Conservation (phyloP, 2,888 invertebrate species). For the Apotomis capreana region DNA sequence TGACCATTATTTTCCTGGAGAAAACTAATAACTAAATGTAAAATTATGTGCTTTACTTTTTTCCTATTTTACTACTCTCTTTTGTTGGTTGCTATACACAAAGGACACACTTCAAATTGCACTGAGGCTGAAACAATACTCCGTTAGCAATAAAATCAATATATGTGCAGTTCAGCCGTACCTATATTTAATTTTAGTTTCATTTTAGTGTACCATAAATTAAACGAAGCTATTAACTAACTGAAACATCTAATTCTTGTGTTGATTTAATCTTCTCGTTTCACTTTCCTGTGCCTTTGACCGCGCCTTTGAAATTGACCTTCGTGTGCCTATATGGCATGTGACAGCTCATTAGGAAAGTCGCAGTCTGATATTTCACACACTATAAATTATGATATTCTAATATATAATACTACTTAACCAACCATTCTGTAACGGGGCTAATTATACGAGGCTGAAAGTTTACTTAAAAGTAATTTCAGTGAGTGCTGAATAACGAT, state of each 20-base stretch:
- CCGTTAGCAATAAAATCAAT: constrained; percentile 4
- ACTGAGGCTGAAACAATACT: not conserved
- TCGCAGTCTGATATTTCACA: not conserved
- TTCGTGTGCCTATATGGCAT: constrained; percentile 14
- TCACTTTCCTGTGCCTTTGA: too few species aligned
- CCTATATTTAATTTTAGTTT: constrained; percentile 12
- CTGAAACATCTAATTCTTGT: constrained; percentile 15
- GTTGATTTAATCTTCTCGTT: not conserved
- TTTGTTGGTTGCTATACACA: not conserved
- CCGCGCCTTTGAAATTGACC: too few species aligned
- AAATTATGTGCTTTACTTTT: not conserved
- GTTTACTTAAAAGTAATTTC: too few species aligned
- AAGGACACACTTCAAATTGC: not conserved
- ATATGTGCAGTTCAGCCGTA: not conserved
- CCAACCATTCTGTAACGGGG: too few species aligned
- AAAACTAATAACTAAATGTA: not conserved
- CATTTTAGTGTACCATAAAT: constrained; percentile 14
- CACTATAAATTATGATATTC: too few species aligned
- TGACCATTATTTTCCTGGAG: not conserved
- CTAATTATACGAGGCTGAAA: too few species aligned
- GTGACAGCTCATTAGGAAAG: not conserved
- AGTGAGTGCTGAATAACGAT: too few species aligned
- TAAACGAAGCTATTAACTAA: constrained; percentile 4
- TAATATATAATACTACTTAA: too few species aligned
- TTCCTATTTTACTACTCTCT: not conserved